Evolutionary conservation across 2,888 invertebrate genomes (phyloP), one percentile per base, ranked within the genome.

Genomic region (Dasysyrphus albostriatus): DNA sequence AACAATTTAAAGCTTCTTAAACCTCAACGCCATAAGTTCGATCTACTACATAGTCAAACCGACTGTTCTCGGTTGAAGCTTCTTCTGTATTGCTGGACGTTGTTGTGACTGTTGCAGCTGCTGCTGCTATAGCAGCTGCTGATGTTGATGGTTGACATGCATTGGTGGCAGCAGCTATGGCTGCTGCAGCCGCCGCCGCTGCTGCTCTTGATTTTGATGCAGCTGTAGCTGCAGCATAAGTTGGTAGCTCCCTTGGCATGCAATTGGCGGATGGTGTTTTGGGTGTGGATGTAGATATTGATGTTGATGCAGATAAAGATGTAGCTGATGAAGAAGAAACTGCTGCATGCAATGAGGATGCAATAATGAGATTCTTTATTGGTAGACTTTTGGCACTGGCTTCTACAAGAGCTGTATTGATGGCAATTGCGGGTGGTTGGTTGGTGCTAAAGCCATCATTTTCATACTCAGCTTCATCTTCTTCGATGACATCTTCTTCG

Each of bases 1-100:
- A 10, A 39, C 67, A 24, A 39, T 51, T 32, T 34, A 7, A 63
- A 42, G 39, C 47, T 67, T 19, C 82, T 89, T 94, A 97, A 91
- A 97, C 97, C 93, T 97, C 97, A 89, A 97, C 97, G 91, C 97
- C 97, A 90, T 97, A 94, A 83, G 95, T 96, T 92, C 97, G 94
- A 93, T 97, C 97, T 88, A 97, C 96, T 88, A 97, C 96, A 93
- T 97, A 97, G 89, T 96, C 96, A 93, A 95, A 97, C 92, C 95
- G 95, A 63, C 88, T 81, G 75, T 90, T 90, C 72, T 91, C 90
- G 94, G 94, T 84, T 92, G 73, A 63, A 58, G 61, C 59, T 56
- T 78, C 58, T 47, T 73, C 79, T 65, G 74, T 39, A 51, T 61
- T 75, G 74, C 54, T 81, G 51, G 79, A 75, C 67, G 61, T n/a